phyloP scores from a whole-genome alignment of 1,140 invertebrate species.

The Oryctes rhinoceros region DNA sequence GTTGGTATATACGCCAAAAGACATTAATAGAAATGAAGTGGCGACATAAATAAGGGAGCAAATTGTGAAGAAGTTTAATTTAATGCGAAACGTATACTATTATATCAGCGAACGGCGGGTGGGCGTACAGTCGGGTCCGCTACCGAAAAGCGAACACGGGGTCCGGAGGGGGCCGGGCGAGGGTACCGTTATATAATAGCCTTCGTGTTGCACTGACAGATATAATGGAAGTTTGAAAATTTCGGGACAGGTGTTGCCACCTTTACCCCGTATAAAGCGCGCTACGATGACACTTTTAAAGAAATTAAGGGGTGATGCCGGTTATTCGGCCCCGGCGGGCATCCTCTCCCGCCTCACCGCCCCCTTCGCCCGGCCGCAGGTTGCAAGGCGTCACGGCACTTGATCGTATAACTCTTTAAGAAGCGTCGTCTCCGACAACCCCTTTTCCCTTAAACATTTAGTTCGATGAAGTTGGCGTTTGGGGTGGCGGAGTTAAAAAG shows the following conservation, averaged over 20 bases:
- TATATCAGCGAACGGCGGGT: slow-evolving; percentile 36
- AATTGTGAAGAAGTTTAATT: slow-evolving; percentile 48
- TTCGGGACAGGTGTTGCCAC: slow-evolving; percentile 45
- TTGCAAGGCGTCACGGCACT: slow-evolving; percentile 1
- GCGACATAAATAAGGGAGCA: slow-evolving; percentile 45
- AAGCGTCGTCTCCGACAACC: not conserved
- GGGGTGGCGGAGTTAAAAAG: slow-evolving; percentile 22
- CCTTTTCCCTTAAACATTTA: slow-evolving; percentile 24
- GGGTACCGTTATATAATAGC: slow-evolving; percentile 39
- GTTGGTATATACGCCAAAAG: slow-evolving; percentile 22
- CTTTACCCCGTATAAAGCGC: slow-evolving; percentile 31
- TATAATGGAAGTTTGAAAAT: slow-evolving; percentile 48
- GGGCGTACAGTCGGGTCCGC: not conserved
- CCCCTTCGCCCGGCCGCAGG: not conserved
- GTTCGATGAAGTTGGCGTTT: slow-evolving; percentile 24
- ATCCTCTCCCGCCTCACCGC: not conserved
- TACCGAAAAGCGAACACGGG: not conserved
- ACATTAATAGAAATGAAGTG: slow-evolving; percentile 40
- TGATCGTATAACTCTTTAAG: slow-evolving; percentile 30
- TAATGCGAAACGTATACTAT: slow-evolving; percentile 44
- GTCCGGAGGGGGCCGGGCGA: not conserved
- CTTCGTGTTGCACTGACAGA: slow-evolving; percentile 44
- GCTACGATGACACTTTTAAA: slow-evolving; percentile 45
- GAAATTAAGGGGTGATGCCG: slow-evolving; percentile 43
- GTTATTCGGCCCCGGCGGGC: not conserved